A percentile compares a stretch with the other conserved stretches of the same genome.
These are phyloP conservation scores for Peromyscus nudipes DNA, from an alignment of 2,797 vertebrate genomes.

Conservation along the genomic window DNA sequence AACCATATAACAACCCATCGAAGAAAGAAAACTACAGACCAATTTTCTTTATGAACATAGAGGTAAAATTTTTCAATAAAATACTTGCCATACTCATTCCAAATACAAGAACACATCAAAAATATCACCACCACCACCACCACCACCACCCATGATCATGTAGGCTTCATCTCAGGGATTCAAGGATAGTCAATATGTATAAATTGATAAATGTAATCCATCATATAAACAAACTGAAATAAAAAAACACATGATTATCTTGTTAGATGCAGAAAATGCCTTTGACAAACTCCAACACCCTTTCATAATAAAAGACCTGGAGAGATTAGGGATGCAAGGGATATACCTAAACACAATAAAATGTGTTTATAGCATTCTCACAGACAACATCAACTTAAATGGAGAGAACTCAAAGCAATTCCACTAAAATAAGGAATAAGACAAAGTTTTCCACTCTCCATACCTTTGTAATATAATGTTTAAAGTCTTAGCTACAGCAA, in stretches of 20 bases:
- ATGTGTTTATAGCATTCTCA: not conserved
- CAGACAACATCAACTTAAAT: not conserved
- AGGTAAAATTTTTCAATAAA: not conserved
- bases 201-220: not conserved
- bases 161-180: not conserved
- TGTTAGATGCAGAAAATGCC: not conserved
- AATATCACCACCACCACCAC: not conserved
- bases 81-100: not conserved
- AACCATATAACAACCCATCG: not conserved
- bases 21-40: not conserved
- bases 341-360: not conserved
- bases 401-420: not conserved
- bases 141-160: not conserved
- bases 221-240: not conserved
- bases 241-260: not conserved
- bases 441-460: not conserved
- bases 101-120: not conserved
- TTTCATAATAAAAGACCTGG: not conserved
- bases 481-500: not conserved
- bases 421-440: not conserved
- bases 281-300: not conserved
- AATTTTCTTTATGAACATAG: not conserved
- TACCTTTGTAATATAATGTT: not conserved
- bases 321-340: not conserved
- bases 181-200: not conserved